A percentile compares a stretch with the other conserved stretches of the same genome.
Conservation (phyloP, 2,888 invertebrate genomes). For the Apotomis turbidana region DNA sequence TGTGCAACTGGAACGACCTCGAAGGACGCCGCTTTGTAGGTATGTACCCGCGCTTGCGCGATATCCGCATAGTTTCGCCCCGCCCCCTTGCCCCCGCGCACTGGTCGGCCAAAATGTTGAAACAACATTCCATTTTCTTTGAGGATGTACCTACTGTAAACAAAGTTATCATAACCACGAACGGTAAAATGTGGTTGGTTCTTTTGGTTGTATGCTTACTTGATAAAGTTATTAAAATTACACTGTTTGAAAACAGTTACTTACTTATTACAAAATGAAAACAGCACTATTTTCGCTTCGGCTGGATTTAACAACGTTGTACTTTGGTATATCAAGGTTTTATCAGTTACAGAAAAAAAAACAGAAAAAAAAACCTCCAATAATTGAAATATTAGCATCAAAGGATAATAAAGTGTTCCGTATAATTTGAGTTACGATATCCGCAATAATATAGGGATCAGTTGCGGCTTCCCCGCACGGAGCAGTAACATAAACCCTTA, state of each 20-base stretch:
- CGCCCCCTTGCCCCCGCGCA: constrained; percentile 52
- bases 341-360: no score
- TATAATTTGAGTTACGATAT: constrained; percentile 37
- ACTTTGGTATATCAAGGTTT: no score
- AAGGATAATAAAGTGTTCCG: constrained; percentile 25
- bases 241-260: no score
- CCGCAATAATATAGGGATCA: constrained; percentile 28
- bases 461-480: constrained; percentile 40
- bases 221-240: no score
- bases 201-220: no score
- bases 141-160: neutral
- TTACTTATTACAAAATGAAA: no score
- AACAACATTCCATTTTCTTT: neutral
- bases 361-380: no score
- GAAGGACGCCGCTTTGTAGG: constrained; percentile 62
- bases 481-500: constrained; percentile 50
- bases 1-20: constrained; percentile 70
- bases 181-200: no score
- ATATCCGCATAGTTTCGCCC: constrained; percentile 76
- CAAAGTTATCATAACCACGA: no score
- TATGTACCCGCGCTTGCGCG: constrained; percentile 61
- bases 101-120: constrained; percentile 43
- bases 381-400: no score
- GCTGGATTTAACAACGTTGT: no score
- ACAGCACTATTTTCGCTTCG: no score